Evolutionary conservation across 2,113 vertebrate genomes (phyloP).

Genomic region (Phaethornis superciliosus): DNA sequence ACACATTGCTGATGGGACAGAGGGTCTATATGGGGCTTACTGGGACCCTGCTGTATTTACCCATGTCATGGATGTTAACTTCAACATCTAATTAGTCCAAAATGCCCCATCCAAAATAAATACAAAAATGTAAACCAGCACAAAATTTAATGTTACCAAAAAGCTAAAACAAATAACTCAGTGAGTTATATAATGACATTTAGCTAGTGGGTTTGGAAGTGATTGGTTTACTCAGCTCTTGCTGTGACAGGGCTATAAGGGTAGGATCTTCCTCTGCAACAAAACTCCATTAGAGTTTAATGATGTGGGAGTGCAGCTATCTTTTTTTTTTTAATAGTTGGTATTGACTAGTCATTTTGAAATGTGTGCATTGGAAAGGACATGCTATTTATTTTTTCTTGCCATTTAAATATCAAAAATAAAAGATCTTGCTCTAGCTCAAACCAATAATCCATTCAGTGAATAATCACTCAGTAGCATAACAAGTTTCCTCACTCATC

Average conservation of each 20-base stretch:
- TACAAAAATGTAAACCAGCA: not conserved
- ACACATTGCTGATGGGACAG: not conserved
- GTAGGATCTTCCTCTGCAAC: not conserved
- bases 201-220: not conserved
- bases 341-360: conserved; percentile 43
- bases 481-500: not conserved
- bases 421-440: not conserved
- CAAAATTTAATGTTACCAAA: not conserved
- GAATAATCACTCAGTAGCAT: not conserved
- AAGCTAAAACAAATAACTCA: not conserved
- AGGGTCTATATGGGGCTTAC: not conserved
- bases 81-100: not conserved
- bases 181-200: not conserved
- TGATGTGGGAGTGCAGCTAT: not conserved
- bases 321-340: not conserved
- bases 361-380: conserved; percentile 52
- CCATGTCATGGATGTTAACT: not conserved
- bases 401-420: conserved; percentile 53
- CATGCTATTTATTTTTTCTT: conserved; percentile 45
- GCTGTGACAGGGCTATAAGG: not conserved
- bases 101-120: not conserved
- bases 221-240: not conserved
- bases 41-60: not conserved
- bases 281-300: not conserved
- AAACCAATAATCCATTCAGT: not conserved